Base-by-base conservation (phyloP, 2,888 invertebrate genomes). In the Dryococelus australis region DNA sequence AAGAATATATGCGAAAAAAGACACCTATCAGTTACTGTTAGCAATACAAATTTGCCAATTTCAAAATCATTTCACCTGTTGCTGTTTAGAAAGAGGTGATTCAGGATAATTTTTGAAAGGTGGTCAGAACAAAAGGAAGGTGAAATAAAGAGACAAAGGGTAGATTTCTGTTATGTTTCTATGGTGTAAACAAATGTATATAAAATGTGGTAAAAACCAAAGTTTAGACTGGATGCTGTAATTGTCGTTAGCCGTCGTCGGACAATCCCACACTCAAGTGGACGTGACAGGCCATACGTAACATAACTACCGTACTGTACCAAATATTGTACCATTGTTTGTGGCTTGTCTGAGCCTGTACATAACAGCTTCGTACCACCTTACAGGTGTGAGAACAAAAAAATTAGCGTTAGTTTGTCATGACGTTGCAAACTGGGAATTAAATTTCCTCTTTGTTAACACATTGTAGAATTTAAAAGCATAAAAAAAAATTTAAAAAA, bases 171-270 rank as follows among this genome's bases (percentile, higher is more conserved):
- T 51, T 16, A 51, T 51, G 20, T 51, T 51, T 51, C 51, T 8
- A 65, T 65, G 65, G 65, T 20, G 65, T 65, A 65, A 24, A 47
- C 24, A 86, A 79, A 84, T 87, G 84, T 87, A 87, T 65, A 87
- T 87, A 87, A 78, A 53, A 83, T 85, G 79, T 87, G 65, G n/a
- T 43, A 81, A 28, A 79, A 86, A 87, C 86, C 87, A 85, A 89
- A 86, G 88, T 88, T 88, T 86, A 89, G 89, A 89, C 88, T 88
- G 88, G 88, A 80, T 86, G 85, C 86, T 87, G 16, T 88, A 87
- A 87, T 8, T 65, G n/a, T 65, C n/a, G 65, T 65, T 24, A 16
- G 88, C 86, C 85, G 87, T 86, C 85, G 80, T 87, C 86, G 87
- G 88, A 88, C 89, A 88, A 89, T 88, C 88, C 81, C 35, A 86